These are phyloP conservation scores for Aphyosemion australe DNA, from an alignment of 2,113 vertebrate species.

Conservation along the genomic window DNA sequence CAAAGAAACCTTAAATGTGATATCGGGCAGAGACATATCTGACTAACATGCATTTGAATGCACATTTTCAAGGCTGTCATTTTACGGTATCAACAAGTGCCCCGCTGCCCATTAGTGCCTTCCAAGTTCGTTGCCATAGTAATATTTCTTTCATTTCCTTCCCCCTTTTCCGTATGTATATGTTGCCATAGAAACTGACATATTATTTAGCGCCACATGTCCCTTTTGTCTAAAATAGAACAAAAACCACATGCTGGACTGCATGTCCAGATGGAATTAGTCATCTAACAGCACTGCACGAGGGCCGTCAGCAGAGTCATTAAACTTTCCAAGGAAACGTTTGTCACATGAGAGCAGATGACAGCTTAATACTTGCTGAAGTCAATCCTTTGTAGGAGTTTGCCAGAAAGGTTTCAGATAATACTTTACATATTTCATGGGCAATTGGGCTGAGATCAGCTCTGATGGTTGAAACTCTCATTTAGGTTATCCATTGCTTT, in stretches of 20 bases:
- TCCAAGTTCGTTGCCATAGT: conserved; percentile 67
- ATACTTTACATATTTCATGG: background rate
- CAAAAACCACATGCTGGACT: conserved; percentile 41
- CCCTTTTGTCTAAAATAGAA: conserved; percentile 60
- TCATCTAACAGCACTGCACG: conserved; percentile 47
- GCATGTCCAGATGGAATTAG: conserved; percentile 40
- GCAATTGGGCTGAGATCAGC: too few species aligned
- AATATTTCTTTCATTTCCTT: conserved; percentile 61
- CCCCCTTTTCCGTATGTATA: conserved; percentile 43
- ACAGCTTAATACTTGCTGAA: conserved; percentile 1
- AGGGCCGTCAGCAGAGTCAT: conserved; percentile 30
- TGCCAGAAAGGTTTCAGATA: background rate
- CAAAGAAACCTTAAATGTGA: too few species aligned
- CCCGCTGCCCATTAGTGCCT: conserved; percentile 8
- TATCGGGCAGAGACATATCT: too few species aligned
- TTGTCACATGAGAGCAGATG: conserved; percentile 19
- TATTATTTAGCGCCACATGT: conserved; percentile 57
- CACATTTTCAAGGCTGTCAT: background rate
- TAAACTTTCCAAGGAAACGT: conserved; percentile 33
- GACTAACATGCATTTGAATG: too few species aligned
- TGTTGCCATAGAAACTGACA: conserved; percentile 66
- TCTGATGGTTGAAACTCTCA: too few species aligned
- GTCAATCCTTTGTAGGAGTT: background rate
- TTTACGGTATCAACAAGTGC: conserved; percentile 41
- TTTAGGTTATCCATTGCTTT: too few species aligned